These are phyloP conservation scores for Coecobrya sp. DNA, from an alignment of 2,888 invertebrate species.

Conservation along the genomic window DNA sequence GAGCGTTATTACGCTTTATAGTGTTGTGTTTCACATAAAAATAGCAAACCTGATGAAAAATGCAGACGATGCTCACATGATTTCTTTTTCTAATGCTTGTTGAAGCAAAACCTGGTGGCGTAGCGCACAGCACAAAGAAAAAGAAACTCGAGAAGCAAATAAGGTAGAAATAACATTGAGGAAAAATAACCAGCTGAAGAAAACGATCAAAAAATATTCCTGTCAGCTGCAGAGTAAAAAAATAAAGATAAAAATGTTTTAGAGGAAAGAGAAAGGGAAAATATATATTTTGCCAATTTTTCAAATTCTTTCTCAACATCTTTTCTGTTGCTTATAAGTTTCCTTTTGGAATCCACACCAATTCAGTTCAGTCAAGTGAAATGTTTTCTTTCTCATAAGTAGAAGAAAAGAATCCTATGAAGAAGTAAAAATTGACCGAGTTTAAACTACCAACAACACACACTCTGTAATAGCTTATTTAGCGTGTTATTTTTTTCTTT, in stretches of 20 bases:
- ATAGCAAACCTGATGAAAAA: neutral
- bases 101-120: neutral
- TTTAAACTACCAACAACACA: constrained; percentile 15
- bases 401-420: neutral
- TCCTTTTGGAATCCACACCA: constrained; percentile 15
- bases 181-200: constrained; percentile 15
- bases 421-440: constrained; percentile 22
- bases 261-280: neutral
- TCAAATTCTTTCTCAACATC: constrained; percentile 31
- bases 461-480: constrained; percentile 54
- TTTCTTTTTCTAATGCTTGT: too few species aligned
- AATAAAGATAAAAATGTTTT: neutral
- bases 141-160: neutral
- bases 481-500: neutral
- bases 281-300: constrained; percentile 33
- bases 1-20: too few species aligned
- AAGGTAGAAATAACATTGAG: neutral
- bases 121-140: neutral
- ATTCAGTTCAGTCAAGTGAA: neutral
- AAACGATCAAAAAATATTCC: constrained; percentile 27
- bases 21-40: too few species aligned
- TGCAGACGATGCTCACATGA: neutral
- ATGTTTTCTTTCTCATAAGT: neutral
- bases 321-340: neutral
- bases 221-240: constrained; percentile 58